Conservation (phyloP, 2,888 invertebrate genomes). For the Poecilus cupreus region DNA sequence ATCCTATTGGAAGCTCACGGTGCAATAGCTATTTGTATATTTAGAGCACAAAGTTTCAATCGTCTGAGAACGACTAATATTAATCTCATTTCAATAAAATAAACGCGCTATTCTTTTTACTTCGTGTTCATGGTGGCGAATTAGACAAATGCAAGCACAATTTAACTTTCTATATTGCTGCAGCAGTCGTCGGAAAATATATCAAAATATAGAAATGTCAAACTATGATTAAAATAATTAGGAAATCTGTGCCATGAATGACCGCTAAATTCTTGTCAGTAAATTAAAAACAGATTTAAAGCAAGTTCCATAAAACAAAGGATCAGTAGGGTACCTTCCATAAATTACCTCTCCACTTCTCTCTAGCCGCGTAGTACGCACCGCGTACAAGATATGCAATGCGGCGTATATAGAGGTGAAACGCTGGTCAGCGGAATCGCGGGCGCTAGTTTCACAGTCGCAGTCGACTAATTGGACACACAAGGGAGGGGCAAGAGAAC, state of each 20-base stretch:
- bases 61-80: too few relatives aligned
- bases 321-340: not conserved
- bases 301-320: not conserved
- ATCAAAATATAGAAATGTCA: too few relatives aligned
- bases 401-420: too few relatives aligned
- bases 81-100: too few relatives aligned
- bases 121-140: too few relatives aligned
- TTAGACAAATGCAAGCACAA: too few relatives aligned
- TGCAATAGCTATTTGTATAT: too few relatives aligned
- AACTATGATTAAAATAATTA: not conserved
- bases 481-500: not conserved
- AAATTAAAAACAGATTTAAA: not conserved
- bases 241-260: not conserved
- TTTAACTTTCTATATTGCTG: too few relatives aligned
- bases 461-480: conserved; percentile 42
- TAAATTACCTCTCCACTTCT: not conserved
- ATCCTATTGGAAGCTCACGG: too few relatives aligned
- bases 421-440: conserved; percentile 43
- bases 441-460: conserved; percentile 42
- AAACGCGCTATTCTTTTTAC: too few relatives aligned
- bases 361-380: not conserved
- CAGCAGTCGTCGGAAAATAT: too few relatives aligned
- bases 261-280: not conserved
- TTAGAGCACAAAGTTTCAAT: too few relatives aligned
- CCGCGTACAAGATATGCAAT: not conserved